Evolutionary conservation across 2,888 invertebrate species (phyloP).

Genomic region (Synergus japonicus): DNA sequence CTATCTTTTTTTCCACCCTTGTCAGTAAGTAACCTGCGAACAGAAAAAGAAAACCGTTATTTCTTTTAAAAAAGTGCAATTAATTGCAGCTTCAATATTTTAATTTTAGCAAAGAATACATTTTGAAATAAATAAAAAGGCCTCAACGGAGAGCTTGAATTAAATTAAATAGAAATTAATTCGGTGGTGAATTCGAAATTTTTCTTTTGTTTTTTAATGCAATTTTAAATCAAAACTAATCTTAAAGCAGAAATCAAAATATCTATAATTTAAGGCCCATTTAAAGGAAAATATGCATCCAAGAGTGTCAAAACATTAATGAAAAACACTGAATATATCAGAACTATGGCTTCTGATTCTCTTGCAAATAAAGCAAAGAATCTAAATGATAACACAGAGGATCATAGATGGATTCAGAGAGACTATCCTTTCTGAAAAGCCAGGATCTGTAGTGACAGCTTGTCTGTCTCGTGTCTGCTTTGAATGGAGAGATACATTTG

Average conservation of each 20-base stretch:
- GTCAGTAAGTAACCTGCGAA: conserved; percentile 95
- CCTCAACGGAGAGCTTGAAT: too few relatives aligned
- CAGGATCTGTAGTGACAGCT: neutral
- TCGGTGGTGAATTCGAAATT: too few relatives aligned
- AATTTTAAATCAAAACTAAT: too few relatives aligned
- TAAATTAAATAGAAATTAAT: too few relatives aligned
- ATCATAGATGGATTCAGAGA: neutral
- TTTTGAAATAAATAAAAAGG: too few relatives aligned
- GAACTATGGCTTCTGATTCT: neutral
- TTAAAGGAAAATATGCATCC: neutral
- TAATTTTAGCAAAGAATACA: too few relatives aligned
- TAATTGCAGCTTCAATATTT: neutral
- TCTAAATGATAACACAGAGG: neutral
- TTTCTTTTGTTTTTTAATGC: too few relatives aligned
- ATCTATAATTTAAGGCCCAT: neutral
- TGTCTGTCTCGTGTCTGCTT: neutral
- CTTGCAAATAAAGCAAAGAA: neutral
- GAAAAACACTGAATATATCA: neutral
- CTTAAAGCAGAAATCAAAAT: neutral
- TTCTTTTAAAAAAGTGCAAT: neutral
- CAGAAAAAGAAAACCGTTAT: conserved; percentile 24
- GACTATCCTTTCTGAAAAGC: neutral
- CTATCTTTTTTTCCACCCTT: conserved; percentile 96
- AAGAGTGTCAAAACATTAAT: neutral
- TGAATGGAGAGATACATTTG: neutral